A percentile compares a stretch with the other conserved stretches of the same genome.
phyloP scores from a whole-genome alignment of 2,797 vertebrate species.

The Hirundo rustica region DNA sequence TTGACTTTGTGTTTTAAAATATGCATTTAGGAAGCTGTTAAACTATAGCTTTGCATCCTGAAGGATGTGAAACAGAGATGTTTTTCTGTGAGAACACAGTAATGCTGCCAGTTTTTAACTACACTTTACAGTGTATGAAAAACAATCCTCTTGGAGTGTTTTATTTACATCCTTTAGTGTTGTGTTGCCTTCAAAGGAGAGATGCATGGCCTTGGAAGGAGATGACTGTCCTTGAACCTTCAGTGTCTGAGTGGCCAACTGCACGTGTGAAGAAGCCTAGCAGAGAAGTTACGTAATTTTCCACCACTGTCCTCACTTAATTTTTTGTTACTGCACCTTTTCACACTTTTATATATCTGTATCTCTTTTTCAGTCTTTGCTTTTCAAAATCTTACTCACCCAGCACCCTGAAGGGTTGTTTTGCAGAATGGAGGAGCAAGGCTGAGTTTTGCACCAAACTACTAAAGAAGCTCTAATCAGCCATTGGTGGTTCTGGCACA shows the following conservation, averaged over 20 bases:
- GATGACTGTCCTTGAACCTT: background rate
- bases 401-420: background rate
- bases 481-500: fast-evolving
- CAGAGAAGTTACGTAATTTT: background rate
- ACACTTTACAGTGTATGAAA: background rate
- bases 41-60: background rate
- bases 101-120: background rate
- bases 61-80: background rate
- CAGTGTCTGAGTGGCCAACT: background rate
- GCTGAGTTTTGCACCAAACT: background rate
- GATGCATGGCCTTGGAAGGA: background rate
- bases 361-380: background rate
- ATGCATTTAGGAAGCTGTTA: background rate
- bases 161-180: background rate
- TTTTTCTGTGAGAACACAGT: background rate
- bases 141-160: fast-evolving
- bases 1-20: background rate
- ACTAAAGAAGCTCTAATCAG: background rate
- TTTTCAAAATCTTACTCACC: background rate
- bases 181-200: background rate
- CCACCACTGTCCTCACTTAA: fast-evolving
- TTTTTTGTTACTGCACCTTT: background rate
- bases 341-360: background rate
- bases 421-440: background rate
- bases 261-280: fast-evolving